These are phyloP conservation scores for Terebella lapidaria DNA, from an alignment of 2,888 invertebrate species.

Conservation along the genomic window DNA sequence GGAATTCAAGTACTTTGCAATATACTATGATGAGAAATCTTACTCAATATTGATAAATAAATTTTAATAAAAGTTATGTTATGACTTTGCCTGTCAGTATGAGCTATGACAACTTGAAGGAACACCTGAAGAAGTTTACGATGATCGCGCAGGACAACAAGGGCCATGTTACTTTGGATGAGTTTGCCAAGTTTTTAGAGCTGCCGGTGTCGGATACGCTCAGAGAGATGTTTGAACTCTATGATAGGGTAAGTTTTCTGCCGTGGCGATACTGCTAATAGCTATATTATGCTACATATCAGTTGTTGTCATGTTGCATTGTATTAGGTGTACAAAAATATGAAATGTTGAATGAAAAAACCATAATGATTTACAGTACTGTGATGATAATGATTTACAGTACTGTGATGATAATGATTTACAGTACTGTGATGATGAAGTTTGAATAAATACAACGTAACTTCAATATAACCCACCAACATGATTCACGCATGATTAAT, in stretches of 20 bases:
- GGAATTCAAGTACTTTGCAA: neutral
- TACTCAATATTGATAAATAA: no score
- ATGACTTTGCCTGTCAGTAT: no score
- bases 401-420: neutral
- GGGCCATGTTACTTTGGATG: slow-evolving; percentile 47
- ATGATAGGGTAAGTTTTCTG: slow-evolving; percentile 62
- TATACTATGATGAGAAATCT: neutral
- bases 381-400: neutral
- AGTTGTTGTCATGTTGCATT: no score
- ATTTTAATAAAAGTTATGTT: no score
- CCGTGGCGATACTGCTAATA: no score
- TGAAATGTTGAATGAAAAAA: neutral
- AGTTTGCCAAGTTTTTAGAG: slow-evolving; percentile 65
- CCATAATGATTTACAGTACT: neutral
- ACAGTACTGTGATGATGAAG: neutral
- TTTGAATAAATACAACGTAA: no score
- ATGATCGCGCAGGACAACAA: slow-evolving; percentile 30
- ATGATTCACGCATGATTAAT: no score
- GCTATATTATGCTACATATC: no score
- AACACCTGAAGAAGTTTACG: slow-evolving; percentile 36
- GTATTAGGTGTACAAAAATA: no score
- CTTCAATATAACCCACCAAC: no score
- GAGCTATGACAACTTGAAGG: slow-evolving; percentile 36
- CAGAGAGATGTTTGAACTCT: slow-evolving; percentile 64
- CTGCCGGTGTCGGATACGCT: slow-evolving; percentile 60